Evolutionary conservation across 2,797 vertebrate genomes (phyloP), one percentile per base, ranked within the genome.

Genomic region (Myripristis murdjan): DNA sequence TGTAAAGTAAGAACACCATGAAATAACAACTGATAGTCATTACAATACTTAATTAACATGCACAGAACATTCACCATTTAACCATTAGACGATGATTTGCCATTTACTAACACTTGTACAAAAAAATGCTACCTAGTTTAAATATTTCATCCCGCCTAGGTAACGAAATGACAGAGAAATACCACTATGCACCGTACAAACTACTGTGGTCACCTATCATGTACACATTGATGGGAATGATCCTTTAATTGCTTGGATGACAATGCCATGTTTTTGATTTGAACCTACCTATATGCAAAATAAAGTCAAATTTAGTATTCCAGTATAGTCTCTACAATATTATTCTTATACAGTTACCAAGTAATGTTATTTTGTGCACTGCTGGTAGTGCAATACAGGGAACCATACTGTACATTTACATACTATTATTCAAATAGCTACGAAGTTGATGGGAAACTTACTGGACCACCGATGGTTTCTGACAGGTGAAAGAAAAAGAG

Each of bases 1-100:
- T 5, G 20, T 43, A 57, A n/a, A n/a, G n/a, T n/a, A 39, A 56
- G 14, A 70, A 26, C 55, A 62, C 41, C 33, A 76, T 43, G 81
- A 62, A 73, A 60, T 73, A 39, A 71, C 37, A 49, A 28, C 2
- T 64, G 22, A 60, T 67, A 54, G 44, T 43, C 52, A 57, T 72
- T 54, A 64, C 22, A 61, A 71, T n/a, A n/a, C n/a, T n/a, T 67
- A 56, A 81, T 64, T 28, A 73, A 43, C 64, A 87, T 76, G 70
- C 73, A 71, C 52, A 71, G 26, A 61, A 73, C 49, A 80, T 70
- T 67, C 63, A 62, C 43, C 23, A 64, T 56, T 74, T 68, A 80
- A 84, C 75, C 68, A 77, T 81, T 69, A 66, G 69, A 77, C 57
- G n/a, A 20, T 70, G 46, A 74, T 87, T 89, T 85, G 85, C 85